phyloP scores from a whole-genome alignment of 2,888 invertebrate genomes.

The Pseudanteris insignis region DNA sequence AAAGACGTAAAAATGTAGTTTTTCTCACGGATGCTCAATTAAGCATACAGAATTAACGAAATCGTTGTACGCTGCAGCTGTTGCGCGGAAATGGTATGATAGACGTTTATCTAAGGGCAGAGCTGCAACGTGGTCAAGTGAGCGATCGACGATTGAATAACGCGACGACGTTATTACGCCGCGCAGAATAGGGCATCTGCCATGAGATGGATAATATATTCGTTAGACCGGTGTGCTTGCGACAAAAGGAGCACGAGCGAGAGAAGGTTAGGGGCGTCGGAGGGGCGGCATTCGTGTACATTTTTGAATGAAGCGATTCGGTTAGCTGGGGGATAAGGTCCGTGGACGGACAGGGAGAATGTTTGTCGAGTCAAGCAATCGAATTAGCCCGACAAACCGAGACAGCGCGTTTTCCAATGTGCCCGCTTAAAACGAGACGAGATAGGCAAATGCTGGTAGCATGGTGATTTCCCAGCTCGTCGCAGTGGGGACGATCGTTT shows the following conservation, averaged over 20 bases:
- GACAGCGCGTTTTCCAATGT: constrained; percentile 37
- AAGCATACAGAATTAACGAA: constrained; percentile 35
- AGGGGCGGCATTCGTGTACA: constrained; percentile 52
- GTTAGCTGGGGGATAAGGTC: constrained; percentile 54
- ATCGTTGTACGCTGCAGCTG: constrained; percentile 42
- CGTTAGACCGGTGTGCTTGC: constrained; percentile 48
- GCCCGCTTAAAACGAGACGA: constrained; percentile 37
- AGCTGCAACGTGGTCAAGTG: constrained; percentile 24
- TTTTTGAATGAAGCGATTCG: constrained; percentile 63
- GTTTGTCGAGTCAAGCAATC: constrained; percentile 58
- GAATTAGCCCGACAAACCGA: constrained; percentile 52
- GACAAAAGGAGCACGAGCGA: constrained; percentile 25
- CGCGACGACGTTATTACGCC: constrained; percentile 53
- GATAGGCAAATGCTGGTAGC: constrained; percentile 26
- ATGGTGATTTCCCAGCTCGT: constrained; percentile 15
- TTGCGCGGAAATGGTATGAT: constrained; percentile 45
- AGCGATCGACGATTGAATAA: constrained; percentile 52
- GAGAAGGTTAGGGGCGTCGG: no score
- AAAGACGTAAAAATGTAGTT: no score
- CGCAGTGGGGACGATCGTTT: constrained; percentile 38
- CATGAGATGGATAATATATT: constrained; percentile 57
- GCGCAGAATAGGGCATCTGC: constrained; percentile 48
- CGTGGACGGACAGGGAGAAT: constrained; percentile 46
- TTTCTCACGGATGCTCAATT: constrained; percentile 28
- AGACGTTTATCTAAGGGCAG: constrained; percentile 33